These are phyloP conservation scores for Therioaphis trifolii DNA, from an alignment of 2,888 invertebrate genomes.

Conservation along the genomic window DNA sequence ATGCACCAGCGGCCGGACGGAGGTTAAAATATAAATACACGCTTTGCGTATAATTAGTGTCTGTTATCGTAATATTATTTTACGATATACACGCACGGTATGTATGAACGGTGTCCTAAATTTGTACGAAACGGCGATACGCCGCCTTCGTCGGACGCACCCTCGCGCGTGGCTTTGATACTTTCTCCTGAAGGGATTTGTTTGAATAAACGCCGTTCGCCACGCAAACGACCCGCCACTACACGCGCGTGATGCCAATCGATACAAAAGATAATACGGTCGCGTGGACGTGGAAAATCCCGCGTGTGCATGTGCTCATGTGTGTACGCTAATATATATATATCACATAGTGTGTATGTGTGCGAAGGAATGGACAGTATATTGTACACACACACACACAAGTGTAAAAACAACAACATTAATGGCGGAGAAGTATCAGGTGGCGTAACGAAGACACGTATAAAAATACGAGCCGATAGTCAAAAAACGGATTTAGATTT, in stretches of 20 bases:
- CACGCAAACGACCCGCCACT: neutral
- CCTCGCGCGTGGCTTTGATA: neutral
- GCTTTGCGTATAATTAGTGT: too few relatives aligned
- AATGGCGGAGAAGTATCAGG: too few relatives aligned
- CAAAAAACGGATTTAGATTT: too few relatives aligned
- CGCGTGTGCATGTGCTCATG: neutral
- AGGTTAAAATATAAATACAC: too few relatives aligned
- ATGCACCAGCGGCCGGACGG: too few relatives aligned
- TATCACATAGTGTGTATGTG: too few relatives aligned
- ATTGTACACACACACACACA: too few relatives aligned
- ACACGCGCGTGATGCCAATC: neutral
- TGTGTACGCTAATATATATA: neutral
- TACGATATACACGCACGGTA: too few relatives aligned
- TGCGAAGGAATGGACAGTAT: neutral
- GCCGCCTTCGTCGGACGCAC: neutral
- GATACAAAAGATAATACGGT: neutral
- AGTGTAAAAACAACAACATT: too few relatives aligned
- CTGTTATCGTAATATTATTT: too few relatives aligned
- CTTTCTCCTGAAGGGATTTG: slow-evolving; percentile 10
- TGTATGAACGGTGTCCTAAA: neutral
- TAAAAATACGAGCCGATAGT: too few relatives aligned
- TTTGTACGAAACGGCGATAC: neutral
- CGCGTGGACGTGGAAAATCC: neutral
- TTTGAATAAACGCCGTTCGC: slow-evolving; percentile 26
- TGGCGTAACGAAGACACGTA: too few relatives aligned